Percentiles rank a stretch among this genome's conserved stretches.
Evolutionary conservation across 2,888 invertebrate genomes (phyloP).

Genomic region (Phortica okadai): DNA sequence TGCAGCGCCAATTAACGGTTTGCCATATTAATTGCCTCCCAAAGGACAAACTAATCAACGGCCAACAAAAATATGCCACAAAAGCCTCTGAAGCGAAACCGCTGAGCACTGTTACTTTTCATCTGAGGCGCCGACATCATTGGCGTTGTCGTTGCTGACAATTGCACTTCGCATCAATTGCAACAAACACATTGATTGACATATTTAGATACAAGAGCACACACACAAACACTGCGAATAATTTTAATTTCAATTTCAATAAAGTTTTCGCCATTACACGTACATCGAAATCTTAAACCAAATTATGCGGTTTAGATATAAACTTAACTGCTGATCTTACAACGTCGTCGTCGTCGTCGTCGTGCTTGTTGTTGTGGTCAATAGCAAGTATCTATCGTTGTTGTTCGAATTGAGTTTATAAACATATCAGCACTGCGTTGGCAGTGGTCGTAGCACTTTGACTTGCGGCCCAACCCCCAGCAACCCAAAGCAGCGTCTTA

Average conservation of each 20-base stretch:
- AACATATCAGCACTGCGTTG: not conserved
- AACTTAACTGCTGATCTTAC: slow-evolving; percentile 1
- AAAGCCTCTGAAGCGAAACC: not conserved
- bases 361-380: not conserved
- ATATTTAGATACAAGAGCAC: not conserved
- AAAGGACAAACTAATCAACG: slow-evolving; percentile 14
- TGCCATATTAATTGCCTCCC: slow-evolving; percentile 13
- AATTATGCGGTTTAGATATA: slow-evolving; percentile 28
- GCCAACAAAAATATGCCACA: not conserved
- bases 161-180: not conserved
- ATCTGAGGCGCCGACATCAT: slow-evolving; percentile 1
- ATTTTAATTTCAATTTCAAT: slow-evolving; percentile 19
- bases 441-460: not conserved
- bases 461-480: no score
- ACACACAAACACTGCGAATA: not conserved
- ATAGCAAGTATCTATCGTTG: not conserved
- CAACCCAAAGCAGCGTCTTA: no score
- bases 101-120: not conserved
- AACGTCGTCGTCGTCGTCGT: not conserved
- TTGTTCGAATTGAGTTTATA: not conserved
- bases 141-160: not conserved
- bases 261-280: not conserved
- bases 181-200: slow-evolving; percentile 11
- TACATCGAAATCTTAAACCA: slow-evolving; percentile 23
- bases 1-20: slow-evolving; percentile 15